A percentile compares a stretch with the other conserved stretches of the same genome.
These are phyloP conservation scores for Paratilapia polleni DNA, from an alignment of 2,113 vertebrate genomes.

Conservation along the genomic window DNA sequence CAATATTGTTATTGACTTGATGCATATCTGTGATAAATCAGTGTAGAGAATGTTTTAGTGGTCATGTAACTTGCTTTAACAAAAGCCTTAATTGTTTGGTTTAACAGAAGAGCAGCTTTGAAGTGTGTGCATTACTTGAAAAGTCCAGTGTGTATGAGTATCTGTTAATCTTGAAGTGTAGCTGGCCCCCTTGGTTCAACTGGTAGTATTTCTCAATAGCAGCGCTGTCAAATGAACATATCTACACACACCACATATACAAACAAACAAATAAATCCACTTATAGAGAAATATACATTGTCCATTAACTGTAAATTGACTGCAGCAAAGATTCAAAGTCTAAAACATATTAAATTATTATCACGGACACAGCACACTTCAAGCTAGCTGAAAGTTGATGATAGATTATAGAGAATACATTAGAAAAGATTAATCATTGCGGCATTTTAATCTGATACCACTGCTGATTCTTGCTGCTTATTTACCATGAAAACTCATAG, in stretches of 20 bases:
- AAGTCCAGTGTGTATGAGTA: slow-evolving; percentile 63
- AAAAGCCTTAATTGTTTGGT: background rate
- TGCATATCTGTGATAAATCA: slow-evolving; percentile 58
- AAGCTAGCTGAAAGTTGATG: no score
- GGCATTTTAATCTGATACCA: background rate
- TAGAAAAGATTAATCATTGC: no score
- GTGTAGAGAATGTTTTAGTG: background rate
- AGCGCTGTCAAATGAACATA: slow-evolving; percentile 58
- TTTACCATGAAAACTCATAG: no score
- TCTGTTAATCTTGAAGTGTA: slow-evolving; percentile 33
- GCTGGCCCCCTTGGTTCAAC: slow-evolving; percentile 50
- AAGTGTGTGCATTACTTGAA: slow-evolving; percentile 41
- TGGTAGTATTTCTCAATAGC: slow-evolving; percentile 69
- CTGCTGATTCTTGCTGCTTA: background rate
- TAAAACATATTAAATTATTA: background rate
- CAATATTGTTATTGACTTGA: slow-evolving; percentile 50
- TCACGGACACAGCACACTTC: no score
- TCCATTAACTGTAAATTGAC: background rate
- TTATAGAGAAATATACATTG: background rate
- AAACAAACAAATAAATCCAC: background rate
- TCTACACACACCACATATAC: slow-evolving; percentile 30
- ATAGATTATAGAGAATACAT: no score
- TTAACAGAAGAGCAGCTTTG: background rate
- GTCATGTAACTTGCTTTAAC: background rate
- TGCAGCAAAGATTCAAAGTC: background rate